Conservation (phyloP, 2,888 invertebrate genomes). For the Gnatocerus cornutus region DNA sequence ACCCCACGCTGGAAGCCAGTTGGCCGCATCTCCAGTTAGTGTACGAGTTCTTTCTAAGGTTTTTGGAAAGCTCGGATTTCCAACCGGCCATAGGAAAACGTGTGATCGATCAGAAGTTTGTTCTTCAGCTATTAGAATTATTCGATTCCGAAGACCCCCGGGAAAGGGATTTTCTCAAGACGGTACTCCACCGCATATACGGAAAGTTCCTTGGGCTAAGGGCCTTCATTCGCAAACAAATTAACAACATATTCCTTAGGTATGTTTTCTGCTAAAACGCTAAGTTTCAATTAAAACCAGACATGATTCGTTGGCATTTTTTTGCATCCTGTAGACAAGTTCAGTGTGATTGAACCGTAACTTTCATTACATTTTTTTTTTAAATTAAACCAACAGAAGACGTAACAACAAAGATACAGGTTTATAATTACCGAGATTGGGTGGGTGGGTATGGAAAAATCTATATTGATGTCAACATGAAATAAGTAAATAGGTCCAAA, state of each 20-base stretch:
- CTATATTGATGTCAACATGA: too few species aligned
- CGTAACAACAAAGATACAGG: too few species aligned
- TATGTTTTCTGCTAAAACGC: too few species aligned
- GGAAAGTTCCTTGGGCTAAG: constrained; percentile 97
- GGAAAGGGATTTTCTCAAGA: constrained; percentile 97
- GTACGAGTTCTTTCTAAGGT: constrained; percentile 98
- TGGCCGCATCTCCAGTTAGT: constrained; percentile 99
- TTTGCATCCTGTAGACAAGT: too few species aligned
- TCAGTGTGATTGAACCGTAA: too few species aligned
- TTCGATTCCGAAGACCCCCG: constrained; percentile 98
- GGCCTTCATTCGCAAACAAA: constrained; percentile 98
- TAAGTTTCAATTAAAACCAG: too few species aligned
- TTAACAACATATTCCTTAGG: constrained; percentile 97
- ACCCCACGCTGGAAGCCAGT: constrained; percentile 98
- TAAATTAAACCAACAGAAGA: too few species aligned
- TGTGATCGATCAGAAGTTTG: constrained; percentile 98
- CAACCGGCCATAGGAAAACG: constrained; percentile 89
- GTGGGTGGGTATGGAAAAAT: too few species aligned
- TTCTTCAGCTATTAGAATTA: constrained; percentile 92
- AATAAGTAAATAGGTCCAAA: too few species aligned
- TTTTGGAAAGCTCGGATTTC: constrained; percentile 98
- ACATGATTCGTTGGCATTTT: too few species aligned
- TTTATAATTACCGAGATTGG: too few species aligned
- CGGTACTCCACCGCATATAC: constrained; percentile 98
- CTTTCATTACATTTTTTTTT: too few species aligned